Base-by-base conservation (phyloP, 2,888 invertebrate species). In the Meliscaeva auricollis region DNA sequence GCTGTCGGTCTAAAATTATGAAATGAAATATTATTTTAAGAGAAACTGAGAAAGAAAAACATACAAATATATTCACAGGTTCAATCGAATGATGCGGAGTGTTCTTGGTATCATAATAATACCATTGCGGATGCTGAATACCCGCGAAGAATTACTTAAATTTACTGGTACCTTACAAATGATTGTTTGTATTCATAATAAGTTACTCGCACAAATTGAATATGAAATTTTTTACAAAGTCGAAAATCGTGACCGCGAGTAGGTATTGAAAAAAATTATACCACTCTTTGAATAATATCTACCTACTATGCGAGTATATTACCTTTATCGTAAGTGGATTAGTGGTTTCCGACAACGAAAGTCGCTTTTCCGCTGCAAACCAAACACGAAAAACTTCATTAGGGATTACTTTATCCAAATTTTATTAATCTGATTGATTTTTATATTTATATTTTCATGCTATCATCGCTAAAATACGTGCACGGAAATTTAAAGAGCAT, bases 171-270 rank as follows among this genome's bases (percentile, higher is more conserved):
- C n/a, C n/a, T n/a, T n/a, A 85, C 72, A 85, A 85, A 81, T 81
- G 69, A 77, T 85, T 80, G 80, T 80, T 76, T 80, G 80, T 62
- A 60, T 85, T 85, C 81, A 85, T 64, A 81, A 85, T 56, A 81
- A 85, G 70, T 60, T 38, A 56, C 44, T 46, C 72, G n/a, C 76
- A 76, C 41, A 85, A 80, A 85, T 85, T 85, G 81, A 81, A 81
- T 85, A 76, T 73, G 41, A 48, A 54, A 22, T 64, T 79, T 75
- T 64, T 68, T 5, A 7, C 7, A 73, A 66, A 13, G 17, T 66
- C 32, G 32, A 44, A 73, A 15, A 60, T 58, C 11, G 48, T 44
- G 70, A 58, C n/a, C n/a, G n/a, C n/a, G n/a, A n/a, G n/a, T n/a
- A n/a, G n/a, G 38, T 77, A 60, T 60, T 69, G 60, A 38, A 77